These are phyloP conservation scores for Pseudobourletiella spinata DNA, from an alignment of 1,140 invertebrate genomes.

Conservation along the genomic window DNA sequence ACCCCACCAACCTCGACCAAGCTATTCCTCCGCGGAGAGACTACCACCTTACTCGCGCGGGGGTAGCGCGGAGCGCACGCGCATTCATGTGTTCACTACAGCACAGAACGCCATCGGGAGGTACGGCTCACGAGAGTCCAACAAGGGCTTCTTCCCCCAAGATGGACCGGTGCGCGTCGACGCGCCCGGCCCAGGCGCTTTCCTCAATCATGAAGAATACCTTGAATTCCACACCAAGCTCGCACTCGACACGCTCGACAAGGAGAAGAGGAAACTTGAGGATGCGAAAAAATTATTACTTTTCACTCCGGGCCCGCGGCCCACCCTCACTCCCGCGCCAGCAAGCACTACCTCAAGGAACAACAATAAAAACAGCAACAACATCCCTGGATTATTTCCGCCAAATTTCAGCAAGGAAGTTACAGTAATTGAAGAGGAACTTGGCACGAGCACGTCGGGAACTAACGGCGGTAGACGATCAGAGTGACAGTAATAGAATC, in stretches of 20 bases:
- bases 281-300: background rate
- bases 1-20: background rate
- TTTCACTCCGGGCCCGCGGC: background rate
- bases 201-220: slow-evolving; percentile 34
- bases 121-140: background rate
- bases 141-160: background rate
- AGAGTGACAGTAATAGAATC: background rate
- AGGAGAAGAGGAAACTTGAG: slow-evolving; percentile 8
- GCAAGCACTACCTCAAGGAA: too few species aligned
- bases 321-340: background rate
- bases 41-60: slow-evolving; percentile 13
- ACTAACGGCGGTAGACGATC: background rate
- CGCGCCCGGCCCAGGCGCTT: slow-evolving; percentile 23
- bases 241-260: slow-evolving; percentile 15
- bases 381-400: background rate
- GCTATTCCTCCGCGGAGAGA: slow-evolving; percentile 3
- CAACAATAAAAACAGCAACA: background rate
- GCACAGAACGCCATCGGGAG: background rate
- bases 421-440: background rate
- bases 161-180: slow-evolving; percentile 2
- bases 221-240: slow-evolving; percentile 33
- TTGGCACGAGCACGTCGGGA: too few species aligned
- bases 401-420: background rate
- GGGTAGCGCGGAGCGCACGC: slow-evolving; percentile 2
- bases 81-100: slow-evolving; percentile 28